Conservation (phyloP, 2,888 invertebrate genomes). For the Eilema griseolum region DNA sequence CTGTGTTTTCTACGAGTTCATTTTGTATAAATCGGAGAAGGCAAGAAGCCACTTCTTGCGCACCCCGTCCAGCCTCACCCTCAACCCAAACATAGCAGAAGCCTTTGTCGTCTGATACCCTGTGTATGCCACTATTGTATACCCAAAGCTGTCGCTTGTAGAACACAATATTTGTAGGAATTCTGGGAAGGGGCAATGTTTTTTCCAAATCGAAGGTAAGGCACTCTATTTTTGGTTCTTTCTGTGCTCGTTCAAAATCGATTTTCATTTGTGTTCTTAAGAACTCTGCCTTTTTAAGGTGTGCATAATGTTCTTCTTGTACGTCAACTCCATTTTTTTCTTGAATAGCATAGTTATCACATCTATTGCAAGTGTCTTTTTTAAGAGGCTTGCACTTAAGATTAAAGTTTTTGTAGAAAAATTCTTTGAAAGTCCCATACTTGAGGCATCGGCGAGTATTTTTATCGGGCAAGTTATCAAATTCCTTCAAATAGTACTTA, state of each 20-base stretch:
- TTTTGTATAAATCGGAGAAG: not conserved
- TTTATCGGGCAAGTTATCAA: conserved; percentile 7
- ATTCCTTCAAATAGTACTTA: conserved; percentile 30
- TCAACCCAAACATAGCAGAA: conserved; percentile 16
- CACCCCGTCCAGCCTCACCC: not conserved
- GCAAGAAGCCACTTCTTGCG: not conserved
- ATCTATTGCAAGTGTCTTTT: conserved; percentile 28
- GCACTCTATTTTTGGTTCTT: too few species aligned
- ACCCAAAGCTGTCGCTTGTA: conserved; percentile 36
- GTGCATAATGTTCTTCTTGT: conserved; percentile 18
- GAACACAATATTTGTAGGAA: conserved; percentile 33
- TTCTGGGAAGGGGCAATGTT: conserved; percentile 28
- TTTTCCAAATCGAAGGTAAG: conserved; percentile 28
- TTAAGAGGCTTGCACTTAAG: conserved; percentile 21
- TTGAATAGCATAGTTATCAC: conserved; percentile 19
- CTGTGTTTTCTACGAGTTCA: not conserved
- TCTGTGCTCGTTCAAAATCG: too few species aligned
- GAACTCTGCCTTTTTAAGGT: conserved; percentile 17
- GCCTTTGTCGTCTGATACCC: conserved; percentile 24
- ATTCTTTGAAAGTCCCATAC: conserved; percentile 26
- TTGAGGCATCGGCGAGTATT: conserved; percentile 20
- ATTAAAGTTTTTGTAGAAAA: conserved; percentile 25
- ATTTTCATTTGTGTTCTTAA: conserved; percentile 14
- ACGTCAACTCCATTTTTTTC: conserved; percentile 17
- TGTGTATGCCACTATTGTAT: conserved; percentile 31